phyloP scores from a whole-genome alignment of 2,888 invertebrate genomes.

The Mimachlamys varia region DNA sequence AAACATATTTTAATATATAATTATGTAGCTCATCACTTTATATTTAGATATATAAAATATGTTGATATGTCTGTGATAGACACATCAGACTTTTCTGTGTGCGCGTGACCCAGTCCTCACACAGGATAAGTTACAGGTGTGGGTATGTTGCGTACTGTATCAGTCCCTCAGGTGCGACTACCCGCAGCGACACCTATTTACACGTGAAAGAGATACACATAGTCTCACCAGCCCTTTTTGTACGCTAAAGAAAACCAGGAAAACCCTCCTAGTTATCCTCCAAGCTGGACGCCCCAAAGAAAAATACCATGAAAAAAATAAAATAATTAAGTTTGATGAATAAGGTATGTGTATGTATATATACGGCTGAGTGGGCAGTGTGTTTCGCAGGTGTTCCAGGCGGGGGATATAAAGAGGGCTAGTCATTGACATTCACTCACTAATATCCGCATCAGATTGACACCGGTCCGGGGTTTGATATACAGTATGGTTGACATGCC shows the following conservation, averaged over 20 bases:
- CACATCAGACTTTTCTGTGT: background rate
- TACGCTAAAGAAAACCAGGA: background rate
- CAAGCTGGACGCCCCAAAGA: slow-evolving; percentile 9
- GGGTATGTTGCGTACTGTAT: background rate
- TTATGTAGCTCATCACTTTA: too few species aligned
- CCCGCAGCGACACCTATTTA: slow-evolving; percentile 33
- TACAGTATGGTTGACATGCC: background rate
- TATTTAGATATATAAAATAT: too few species aligned
- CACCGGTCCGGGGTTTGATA: background rate
- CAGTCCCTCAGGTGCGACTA: background rate
- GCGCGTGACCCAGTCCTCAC: background rate
- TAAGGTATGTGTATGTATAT: background rate
- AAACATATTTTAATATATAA: too few species aligned
- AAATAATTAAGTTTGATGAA: slow-evolving; percentile 29
- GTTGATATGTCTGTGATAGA: too few species aligned
- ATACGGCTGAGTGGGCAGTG: background rate
- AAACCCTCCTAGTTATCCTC: background rate
- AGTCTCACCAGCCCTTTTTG: slow-evolving; percentile 11
- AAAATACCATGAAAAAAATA: slow-evolving; percentile 34
- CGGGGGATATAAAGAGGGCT: background rate
- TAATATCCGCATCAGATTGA: background rate
- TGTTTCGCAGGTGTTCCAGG: slow-evolving; percentile 4
- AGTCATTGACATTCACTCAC: background rate
- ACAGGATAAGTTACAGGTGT: background rate
- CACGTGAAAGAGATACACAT: slow-evolving; percentile 27